Evolutionary conservation across 2,888 invertebrate species (phyloP), one percentile per base, ranked within the genome.

Genomic region (Nomada hirtipes): DNA sequence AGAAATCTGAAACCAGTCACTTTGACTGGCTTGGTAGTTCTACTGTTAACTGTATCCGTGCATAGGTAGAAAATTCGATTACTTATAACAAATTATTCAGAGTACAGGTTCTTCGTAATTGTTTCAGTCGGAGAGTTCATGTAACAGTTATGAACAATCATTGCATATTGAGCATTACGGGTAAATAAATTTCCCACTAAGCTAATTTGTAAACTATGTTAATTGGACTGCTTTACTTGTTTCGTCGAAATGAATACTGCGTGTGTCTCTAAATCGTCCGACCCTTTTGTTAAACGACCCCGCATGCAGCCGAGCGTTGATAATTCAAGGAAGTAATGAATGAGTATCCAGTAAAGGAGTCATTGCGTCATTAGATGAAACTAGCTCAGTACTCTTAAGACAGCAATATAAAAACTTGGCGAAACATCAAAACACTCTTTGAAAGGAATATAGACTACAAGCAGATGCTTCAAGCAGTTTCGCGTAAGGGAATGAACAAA

Each of bases 241-340:
- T 36, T 36, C 36, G 36, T 36, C 36, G 36, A 36, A 36, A 36
- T 7, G 36, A 36, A 36, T 36, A 1, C 36, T 36, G 50, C 13
- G 50, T 50, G 23, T 55, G 55, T 4, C 23, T 55, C 23, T 10
- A 7, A 55, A 11, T 11, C 13, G 55, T 55, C 13, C 23, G 13
- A 55, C 55, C 10, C 10, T 11, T 20, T 18, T 29, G 2, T 60
- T 60, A 36, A 15, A 36, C n/a, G 29, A 2, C 29, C 29, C 36
- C 36, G n/a, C 18, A 60, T 18, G 60, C 36, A 60, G 36, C 11
- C 7, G 36, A 60, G 9, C 60, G 60, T 36, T 60, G 60, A 60
- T 15, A 60, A 60, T 60, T 60, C 36, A 10, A n/a, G 60, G 36
- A 36, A 18, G 60, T 36, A 36, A 60, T 36, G 60, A 60, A 60